phyloP scores from a whole-genome alignment of 2,797 vertebrate genomes.

The Megaceryle alcyon region DNA sequence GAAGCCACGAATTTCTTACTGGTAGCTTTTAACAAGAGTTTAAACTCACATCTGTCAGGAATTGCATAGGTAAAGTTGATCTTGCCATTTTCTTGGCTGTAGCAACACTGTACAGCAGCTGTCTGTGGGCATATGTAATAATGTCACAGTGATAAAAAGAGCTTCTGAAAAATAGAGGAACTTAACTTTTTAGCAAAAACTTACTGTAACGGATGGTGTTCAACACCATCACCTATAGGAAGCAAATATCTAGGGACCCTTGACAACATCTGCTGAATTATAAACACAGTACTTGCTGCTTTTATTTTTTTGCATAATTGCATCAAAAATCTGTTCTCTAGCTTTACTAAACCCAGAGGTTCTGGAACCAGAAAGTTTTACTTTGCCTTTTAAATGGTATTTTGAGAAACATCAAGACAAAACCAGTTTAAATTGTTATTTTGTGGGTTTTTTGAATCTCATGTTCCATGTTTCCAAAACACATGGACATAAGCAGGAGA shows the following conservation, averaged over 20 bases:
- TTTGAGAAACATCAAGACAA: background rate
- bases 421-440: background rate
- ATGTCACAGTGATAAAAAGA: background rate
- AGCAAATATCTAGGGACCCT: background rate
- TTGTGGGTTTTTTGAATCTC: background rate
- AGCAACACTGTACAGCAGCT: background rate
- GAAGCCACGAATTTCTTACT: background rate
- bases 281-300: background rate
- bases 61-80: background rate
- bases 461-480: background rate
- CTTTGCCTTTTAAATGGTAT: background rate
- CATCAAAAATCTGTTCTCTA: background rate
- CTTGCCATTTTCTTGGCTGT: slow-evolving; percentile 13
- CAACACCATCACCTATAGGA: background rate
- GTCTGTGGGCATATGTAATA: background rate
- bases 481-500: background rate
- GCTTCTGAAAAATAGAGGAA: background rate
- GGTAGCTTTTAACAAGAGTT: background rate
- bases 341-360: background rate
- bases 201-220: background rate
- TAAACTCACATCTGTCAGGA: slow-evolving; percentile 4
- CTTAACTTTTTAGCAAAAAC: background rate
- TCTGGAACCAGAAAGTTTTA: background rate
- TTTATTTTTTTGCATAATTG: background rate
- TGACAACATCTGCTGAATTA: background rate